Evolutionary conservation across 2,888 invertebrate species (phyloP).

Genomic region (Eremobia ochroleuca): DNA sequence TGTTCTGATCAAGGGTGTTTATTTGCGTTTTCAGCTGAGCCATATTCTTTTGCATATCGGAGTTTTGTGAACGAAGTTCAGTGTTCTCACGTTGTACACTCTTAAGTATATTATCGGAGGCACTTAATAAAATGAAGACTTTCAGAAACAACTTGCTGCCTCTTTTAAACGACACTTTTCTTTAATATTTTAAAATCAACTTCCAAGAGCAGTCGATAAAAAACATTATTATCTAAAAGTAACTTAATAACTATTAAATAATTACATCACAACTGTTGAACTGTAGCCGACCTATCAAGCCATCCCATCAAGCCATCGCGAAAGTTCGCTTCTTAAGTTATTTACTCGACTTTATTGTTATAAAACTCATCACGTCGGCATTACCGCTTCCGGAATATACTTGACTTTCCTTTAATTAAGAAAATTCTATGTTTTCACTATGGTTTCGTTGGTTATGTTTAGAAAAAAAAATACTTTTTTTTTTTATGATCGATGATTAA

Average conservation of each 20-base stretch:
- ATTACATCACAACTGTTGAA: conserved; percentile 15
- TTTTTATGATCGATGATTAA: not conserved
- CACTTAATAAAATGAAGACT: not conserved
- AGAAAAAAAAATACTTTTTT: not conserved
- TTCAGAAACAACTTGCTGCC: not conserved
- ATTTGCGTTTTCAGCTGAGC: too few relatives aligned
- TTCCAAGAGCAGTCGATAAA: too few relatives aligned
- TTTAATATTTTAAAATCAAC: not conserved
- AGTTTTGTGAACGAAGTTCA: too few relatives aligned
- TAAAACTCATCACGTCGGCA: conserved; percentile 28
- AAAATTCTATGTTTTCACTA: conserved; percentile 12
- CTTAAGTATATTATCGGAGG: too few relatives aligned
- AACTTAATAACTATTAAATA: not conserved
- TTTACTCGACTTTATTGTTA: conserved; percentile 33
- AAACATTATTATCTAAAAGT: not conserved
- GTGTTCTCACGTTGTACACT: too few relatives aligned
- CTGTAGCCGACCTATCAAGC: not conserved
- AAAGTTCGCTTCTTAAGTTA: conserved; percentile 36
- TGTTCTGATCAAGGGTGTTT: too few relatives aligned
- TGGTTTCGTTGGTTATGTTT: not conserved
- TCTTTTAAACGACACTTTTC: not conserved
- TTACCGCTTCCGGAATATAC: conserved; percentile 37
- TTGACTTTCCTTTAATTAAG: conserved; percentile 28
- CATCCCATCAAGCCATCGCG: conserved; percentile 13
- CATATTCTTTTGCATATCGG: too few relatives aligned